Conservation (phyloP, 2,888 invertebrate genomes). For the Parnassius mnemosyne region DNA sequence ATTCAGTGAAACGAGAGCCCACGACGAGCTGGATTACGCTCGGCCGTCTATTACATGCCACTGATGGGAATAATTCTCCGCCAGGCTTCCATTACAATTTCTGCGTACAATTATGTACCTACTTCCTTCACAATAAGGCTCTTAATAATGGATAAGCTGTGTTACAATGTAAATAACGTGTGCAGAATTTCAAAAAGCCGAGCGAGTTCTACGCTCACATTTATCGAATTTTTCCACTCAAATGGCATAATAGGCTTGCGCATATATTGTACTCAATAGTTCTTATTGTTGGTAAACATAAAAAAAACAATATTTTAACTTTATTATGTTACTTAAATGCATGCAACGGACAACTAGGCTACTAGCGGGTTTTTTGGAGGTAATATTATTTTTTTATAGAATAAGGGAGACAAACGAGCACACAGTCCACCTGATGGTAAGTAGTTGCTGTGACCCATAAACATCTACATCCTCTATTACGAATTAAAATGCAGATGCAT, state of each 20-base stretch:
- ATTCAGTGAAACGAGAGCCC: conserved; percentile 22
- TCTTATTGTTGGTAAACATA: conserved; percentile 2
- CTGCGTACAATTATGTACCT: conserved; percentile 10
- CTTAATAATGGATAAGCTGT: conserved; percentile 2
- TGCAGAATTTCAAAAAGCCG: conserved; percentile 25
- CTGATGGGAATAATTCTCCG: conserved; percentile 24
- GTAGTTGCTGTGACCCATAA: too few relatives aligned
- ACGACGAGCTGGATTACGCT: conserved; percentile 23
- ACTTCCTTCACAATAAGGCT: conserved; percentile 18
- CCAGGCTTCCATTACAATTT: conserved; percentile 8
- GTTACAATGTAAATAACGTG: conserved; percentile 28
- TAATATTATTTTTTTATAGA: too few relatives aligned
- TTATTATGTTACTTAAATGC: too few relatives aligned
- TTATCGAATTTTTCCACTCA: conserved; percentile 26
- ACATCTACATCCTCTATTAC: too few relatives aligned
- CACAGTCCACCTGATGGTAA: too few relatives aligned
- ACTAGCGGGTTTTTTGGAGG: too few relatives aligned
- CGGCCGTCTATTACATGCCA: conserved; percentile 23
- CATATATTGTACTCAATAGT: conserved; percentile 9
- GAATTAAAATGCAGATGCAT: too few relatives aligned
- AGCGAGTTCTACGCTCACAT: conserved; percentile 22
- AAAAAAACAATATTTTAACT: too few relatives aligned
- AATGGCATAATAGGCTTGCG: conserved; percentile 15
- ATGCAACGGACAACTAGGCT: too few relatives aligned
- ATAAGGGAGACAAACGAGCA: too few relatives aligned